Conservation (phyloP, 2,113 vertebrate species). For the Phasianus colchicus region DNA sequence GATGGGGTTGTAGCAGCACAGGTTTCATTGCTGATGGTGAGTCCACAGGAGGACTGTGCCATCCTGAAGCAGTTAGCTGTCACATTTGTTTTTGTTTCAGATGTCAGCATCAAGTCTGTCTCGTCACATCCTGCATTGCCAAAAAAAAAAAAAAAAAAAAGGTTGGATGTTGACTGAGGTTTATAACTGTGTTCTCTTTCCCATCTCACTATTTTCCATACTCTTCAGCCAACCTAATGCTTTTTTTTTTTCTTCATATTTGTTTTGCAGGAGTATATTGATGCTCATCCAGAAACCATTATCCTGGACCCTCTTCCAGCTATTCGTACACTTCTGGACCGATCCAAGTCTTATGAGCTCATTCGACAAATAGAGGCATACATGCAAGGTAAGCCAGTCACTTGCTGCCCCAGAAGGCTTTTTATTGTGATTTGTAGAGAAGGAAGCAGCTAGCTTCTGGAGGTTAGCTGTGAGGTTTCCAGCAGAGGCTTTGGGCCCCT, state of each 20-base stretch:
- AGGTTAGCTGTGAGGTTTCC: background rate
- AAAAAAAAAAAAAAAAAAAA: background rate
- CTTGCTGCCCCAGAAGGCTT: background rate
- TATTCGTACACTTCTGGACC: slow-evolving; percentile 94
- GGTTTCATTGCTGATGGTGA: background rate
- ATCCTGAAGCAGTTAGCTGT: background rate
- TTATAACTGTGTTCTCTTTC: background rate
- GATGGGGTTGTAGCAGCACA: background rate
- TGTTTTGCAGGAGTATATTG: slow-evolving; percentile 92
- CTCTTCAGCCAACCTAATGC: background rate
- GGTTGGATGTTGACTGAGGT: background rate
- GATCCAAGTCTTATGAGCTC: slow-evolving; percentile 97
- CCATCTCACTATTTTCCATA: background rate
- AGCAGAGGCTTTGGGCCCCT: background rate
- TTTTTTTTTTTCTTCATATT: background rate
- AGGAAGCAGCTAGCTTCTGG: background rate
- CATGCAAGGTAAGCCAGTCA: slow-evolving; percentile 88
- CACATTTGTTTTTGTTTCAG: background rate
- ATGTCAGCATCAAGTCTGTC: background rate
- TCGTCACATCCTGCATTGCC: background rate
- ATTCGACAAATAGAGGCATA: slow-evolving; percentile 93
- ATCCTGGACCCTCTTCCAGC: slow-evolving; percentile 96
- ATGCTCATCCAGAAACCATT: slow-evolving; percentile 97
- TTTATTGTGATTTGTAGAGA: background rate
- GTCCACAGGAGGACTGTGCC: background rate